Evolutionary conservation across 2,797 vertebrate species (phyloP), one percentile per base, ranked within the genome.

Genomic region (Myotis daubentonii): DNA sequence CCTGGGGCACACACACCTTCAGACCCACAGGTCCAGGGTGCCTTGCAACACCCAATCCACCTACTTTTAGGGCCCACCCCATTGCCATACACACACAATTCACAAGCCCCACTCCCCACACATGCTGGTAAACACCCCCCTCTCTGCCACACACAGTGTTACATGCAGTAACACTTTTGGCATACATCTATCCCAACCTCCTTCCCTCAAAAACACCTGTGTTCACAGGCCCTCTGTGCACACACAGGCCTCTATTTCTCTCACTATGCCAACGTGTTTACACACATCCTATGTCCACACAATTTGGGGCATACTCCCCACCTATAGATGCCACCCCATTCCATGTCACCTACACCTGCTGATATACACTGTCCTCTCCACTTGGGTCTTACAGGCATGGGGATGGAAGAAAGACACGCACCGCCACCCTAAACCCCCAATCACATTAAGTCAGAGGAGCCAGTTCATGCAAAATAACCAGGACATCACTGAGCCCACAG

Each of bases 381-480:
- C 33, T 75, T 6, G 33, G 33, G 71, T 30, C 53, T 86, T 86
- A 85, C 38, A 91, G 81, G 55, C 33, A 16, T 23, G 38, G 25
- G 23, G 38, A 12, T 20, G 13, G n/a, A 23, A 49, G 55, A 41
- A 93, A 96, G 96, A 71, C 78, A 91, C 12, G 96, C 84, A 89
- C 55, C 85, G 95, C 94, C 88, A 66, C 96, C 81, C 75, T 84
- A 93, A 94, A 96, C 8, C 70, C 93, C 72, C 94, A 28, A 96
- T 96, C 92, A 82, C 94, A 97, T 85, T 95, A 97, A 97, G 95
- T 96, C 97, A 97, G 98, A 98, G 97, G 96, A 98, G 97, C 97
- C 95, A 96, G 93, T 94, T 98, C 97, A 98, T 98, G 95, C 97
- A 98, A 98, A 98, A 98, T 98, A 97, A 98, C 93, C 94, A 96